phyloP scores from a whole-genome alignment of 2,113 vertebrate species.

The Propithecus coquereli region DNA sequence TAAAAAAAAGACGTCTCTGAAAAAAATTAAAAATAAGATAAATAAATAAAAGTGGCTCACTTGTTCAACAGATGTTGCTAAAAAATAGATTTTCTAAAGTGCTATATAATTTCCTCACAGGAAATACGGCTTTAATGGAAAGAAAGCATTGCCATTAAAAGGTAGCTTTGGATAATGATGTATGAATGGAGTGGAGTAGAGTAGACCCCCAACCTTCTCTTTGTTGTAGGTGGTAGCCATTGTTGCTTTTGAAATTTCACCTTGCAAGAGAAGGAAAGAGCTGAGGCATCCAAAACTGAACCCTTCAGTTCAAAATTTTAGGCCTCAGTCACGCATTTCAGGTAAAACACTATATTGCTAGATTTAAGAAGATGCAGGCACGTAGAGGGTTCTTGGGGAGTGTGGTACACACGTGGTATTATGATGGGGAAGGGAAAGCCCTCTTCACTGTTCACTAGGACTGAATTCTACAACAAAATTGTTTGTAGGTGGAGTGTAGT shows the following conservation, averaged over 20 bases:
- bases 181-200: not conserved
- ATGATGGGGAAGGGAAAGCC: too few species aligned
- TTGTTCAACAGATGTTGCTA: not conserved
- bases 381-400: too few species aligned
- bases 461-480: not conserved
- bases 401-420: fast-evolving
- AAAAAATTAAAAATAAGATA: too few species aligned
- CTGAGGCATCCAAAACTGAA: not conserved
- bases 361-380: not conserved
- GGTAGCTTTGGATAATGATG: not conserved
- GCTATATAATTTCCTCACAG: not conserved
- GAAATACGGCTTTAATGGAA: not conserved
- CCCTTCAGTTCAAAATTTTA: not conserved
- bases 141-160: not conserved
- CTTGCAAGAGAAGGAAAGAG: not conserved
- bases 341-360: not conserved
- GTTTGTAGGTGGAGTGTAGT: not conserved
- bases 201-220: not conserved
- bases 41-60: not conserved
- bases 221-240: not conserved
- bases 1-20: too few species aligned
- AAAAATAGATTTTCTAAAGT: not conserved
- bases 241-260: not conserved
- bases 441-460: not conserved
- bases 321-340: not conserved